Conservation (phyloP, 1,140 invertebrate species). For the Anthonomus grandis region DNA sequence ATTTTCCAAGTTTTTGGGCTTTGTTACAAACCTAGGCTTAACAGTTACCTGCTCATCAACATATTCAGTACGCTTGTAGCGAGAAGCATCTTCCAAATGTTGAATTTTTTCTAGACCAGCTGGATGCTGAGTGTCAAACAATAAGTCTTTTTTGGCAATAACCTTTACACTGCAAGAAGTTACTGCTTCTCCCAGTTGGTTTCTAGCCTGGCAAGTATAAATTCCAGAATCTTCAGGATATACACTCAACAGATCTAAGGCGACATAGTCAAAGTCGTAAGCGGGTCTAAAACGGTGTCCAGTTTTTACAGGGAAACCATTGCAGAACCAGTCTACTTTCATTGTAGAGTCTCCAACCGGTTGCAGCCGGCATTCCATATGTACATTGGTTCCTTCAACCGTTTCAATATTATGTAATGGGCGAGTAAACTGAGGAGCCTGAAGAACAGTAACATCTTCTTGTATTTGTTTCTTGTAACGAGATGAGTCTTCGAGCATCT, state of each 20-base stretch:
- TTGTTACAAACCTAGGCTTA: constrained; percentile 78
- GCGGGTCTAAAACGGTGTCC: constrained; percentile 94
- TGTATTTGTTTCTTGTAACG: constrained; percentile 65
- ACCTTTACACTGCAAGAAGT: constrained; percentile 86
- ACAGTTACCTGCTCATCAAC: constrained; percentile 81
- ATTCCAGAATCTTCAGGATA: constrained; percentile 97
- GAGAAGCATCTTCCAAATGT: constrained; percentile 82
- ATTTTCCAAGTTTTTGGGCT: constrained; percentile 80
- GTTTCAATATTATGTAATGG: constrained; percentile 88
- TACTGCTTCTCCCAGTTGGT: constrained; percentile 90
- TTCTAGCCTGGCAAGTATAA: constrained; percentile 89
- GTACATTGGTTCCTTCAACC: constrained; percentile 87
- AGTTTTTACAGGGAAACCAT: constrained; percentile 82
- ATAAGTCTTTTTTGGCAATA: constrained; percentile 82
- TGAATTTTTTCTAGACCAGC: constrained; percentile 87
- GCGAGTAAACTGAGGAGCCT: constrained; percentile 83
- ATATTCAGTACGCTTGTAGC: constrained; percentile 77
- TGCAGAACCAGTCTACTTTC: constrained; percentile 96
- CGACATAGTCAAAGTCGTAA: constrained; percentile 97
- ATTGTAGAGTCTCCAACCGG: constrained; percentile 94
- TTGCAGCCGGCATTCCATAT: constrained; percentile 87
- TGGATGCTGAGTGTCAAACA: constrained; percentile 81
- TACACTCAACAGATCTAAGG: constrained; percentile 90
- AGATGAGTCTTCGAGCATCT: constrained; percentile 87
- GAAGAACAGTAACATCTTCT: constrained; percentile 75